Evolutionary conservation across 2,888 invertebrate species (phyloP).

Genomic region (Caenorhabditis virilis): DNA sequence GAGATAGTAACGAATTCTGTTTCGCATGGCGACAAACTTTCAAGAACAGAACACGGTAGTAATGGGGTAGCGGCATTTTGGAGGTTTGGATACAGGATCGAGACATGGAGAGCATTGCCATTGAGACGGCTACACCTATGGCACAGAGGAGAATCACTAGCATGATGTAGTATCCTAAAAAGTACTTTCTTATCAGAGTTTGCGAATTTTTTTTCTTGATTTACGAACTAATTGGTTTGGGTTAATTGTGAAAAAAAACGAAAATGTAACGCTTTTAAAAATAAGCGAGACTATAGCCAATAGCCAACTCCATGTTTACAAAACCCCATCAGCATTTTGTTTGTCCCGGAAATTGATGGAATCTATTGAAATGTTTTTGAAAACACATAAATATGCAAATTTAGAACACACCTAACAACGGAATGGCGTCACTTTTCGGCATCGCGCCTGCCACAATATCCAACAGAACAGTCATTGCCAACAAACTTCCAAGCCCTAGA

Average conservation of each 20-base stretch:
- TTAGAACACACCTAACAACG: conserved; percentile 60
- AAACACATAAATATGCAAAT: too few species aligned
- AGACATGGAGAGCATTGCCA: conserved; percentile 57
- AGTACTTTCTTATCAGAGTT: too few species aligned
- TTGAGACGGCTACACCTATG: conserved; percentile 64
- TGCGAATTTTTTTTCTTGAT: too few species aligned
- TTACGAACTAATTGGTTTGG: too few species aligned
- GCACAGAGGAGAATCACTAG: conserved; percentile 65
- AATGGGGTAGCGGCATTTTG: conserved; percentile 36
- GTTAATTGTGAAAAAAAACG: background rate
- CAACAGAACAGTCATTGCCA: conserved; percentile 66
- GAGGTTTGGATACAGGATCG: conserved; percentile 49
- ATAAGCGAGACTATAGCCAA: too few species aligned
- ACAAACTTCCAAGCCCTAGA: conserved; percentile 56
- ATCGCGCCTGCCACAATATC: conserved; percentile 64
- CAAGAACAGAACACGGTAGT: conserved; percentile 36
- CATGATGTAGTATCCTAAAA: conserved; percentile 62
- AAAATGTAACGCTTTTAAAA: too few species aligned
- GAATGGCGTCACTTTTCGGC: conserved; percentile 67
- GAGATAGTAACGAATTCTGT: conserved; percentile 13
- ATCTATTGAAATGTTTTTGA: too few species aligned
- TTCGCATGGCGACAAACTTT: conserved; percentile 29
- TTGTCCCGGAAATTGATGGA: too few species aligned
- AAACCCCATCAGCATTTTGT: too few species aligned
- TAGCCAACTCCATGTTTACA: too few species aligned